Conservation (phyloP, 2,888 invertebrate genomes). For the Ectropis crepuscularia region DNA sequence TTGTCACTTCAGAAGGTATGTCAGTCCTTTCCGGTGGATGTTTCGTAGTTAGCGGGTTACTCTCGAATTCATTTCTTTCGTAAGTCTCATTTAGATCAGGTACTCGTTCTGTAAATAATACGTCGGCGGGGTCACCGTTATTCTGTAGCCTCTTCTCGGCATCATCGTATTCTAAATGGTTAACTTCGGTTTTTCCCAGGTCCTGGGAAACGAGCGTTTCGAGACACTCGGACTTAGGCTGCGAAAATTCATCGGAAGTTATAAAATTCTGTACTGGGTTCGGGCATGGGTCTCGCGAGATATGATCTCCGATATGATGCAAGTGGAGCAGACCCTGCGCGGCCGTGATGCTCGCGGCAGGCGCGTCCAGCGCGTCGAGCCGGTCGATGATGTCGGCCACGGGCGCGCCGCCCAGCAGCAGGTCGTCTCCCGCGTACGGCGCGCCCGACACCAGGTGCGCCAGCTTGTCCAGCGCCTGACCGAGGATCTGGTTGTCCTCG, state of each 20-base stretch:
- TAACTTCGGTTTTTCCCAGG: constrained; percentile 45
- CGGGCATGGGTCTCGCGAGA: constrained; percentile 31
- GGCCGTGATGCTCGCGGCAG: constrained; percentile 74
- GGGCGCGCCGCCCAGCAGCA: constrained; percentile 75
- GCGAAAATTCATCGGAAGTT: constrained; percentile 61
- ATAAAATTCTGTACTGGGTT: constrained; percentile 69
- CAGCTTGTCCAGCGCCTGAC: constrained; percentile 74
- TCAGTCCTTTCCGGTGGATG: constrained; percentile 54
- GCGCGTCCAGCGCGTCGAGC: constrained; percentile 84
- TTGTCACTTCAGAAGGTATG: constrained; percentile 49
- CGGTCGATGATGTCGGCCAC: constrained; percentile 86
- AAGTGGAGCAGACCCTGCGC: constrained; percentile 75
- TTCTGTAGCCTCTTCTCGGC: constrained; percentile 67
- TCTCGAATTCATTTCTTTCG: constrained; percentile 54
- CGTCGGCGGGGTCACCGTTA: constrained; percentile 52
- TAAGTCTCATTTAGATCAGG: constrained; percentile 64
- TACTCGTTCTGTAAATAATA: constrained; percentile 66
- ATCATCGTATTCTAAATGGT: constrained; percentile 62
- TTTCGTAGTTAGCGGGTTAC: constrained; percentile 46
- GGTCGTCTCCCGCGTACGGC: constrained; percentile 78
- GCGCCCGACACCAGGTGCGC: constrained; percentile 70
- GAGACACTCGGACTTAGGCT: constrained; percentile 56
- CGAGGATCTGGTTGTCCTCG: constrained; percentile 84
- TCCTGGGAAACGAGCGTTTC: constrained; percentile 46
- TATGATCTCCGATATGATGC: constrained; percentile 71